Evolutionary conservation across 2,113 vertebrate species (phyloP), one percentile per base, ranked within the genome.

Genomic region (Microtus richardsoni): DNA sequence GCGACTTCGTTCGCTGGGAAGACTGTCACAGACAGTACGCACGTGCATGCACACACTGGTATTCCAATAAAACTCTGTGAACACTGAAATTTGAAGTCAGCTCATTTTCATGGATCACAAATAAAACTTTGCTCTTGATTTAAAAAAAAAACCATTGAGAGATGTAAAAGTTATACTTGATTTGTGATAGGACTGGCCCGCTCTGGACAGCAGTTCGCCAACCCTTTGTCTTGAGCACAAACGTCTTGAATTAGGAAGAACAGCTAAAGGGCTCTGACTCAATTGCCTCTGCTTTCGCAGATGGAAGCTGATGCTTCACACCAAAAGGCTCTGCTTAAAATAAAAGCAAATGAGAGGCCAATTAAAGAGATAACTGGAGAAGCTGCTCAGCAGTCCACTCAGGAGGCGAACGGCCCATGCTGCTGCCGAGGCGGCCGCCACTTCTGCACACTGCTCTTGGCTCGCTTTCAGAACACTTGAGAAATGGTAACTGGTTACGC

Each of bases 401-500:
- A 6, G 41, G 88, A 94, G 44, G 0, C 39, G 95, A 64, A 91
- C 74, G 39, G 66, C 30, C 91, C 11, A 70, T 93, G 96, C 97
- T 22, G 77, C 93, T 4, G 77, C 60, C 60, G 22, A 1, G 97
- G 94, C 52, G 64, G 39, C 16, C 0, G 0, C 78, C 71, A 3
- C 94, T 95, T 41, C 70, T 44, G 94, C 91, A 93, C 86, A 88
- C 83, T 30, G 87, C 33, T 66, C 12, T 54, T 96, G 97, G 97
- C 97, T 58, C 0, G 0, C 89, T 62, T 71, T 95, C 97, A 84
- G 74, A 68, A 92, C 88, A 49, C 95, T 97, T 88, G 95, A 84
- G 95, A 95, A 95, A 96, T 10, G 93, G 77, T 95, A 87, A 97
- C 96, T 88, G 87, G 89, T 94, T 83, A n/a, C 47, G 83, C 97